Base-by-base conservation (phyloP, 1,140 invertebrate genomes). In the Zaprionus vittiger region DNA sequence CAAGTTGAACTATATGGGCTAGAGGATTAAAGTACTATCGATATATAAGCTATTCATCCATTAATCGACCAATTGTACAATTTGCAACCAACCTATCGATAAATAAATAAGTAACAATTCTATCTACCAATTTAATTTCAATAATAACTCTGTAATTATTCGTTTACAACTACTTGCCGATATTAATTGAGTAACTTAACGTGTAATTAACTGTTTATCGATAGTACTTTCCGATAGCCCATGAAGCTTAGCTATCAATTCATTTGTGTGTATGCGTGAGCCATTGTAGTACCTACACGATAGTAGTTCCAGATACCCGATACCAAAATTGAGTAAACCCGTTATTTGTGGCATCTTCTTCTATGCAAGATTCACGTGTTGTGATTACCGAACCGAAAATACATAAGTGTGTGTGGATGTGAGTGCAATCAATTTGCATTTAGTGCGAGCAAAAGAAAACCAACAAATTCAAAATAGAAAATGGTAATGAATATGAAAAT, bases 311-410 rank as follows among this genome's bases (percentile, higher is more conserved):
- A 60, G 37, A 41, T n/a, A 49, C 49, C 62, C 57, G 22, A 66
- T 12, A 62, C 24, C 24, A 63, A 81, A 62, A 52, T 38, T 38
- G n/a, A n/a, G 44, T 61, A 67, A 77, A 55, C 31, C 60, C 71
- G 44, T 67, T 26, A 67, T 61, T 71, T 57, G 70, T 79, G 62
- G 59, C 57, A 47, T 73, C 52, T 72, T 80, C 83, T 89, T 89
- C 83, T 87, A 83, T 89, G 80, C 82, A 84, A 85, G 82, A 85
- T 79, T 77, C 84, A 83, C 83, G 77, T 79, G 84, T 80, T 73
- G 41, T 74, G 57, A 80, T 83, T 68, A 57, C 64, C n/a, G 31
- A 70, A 57, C 69, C 17, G 24, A 70, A 62, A 70, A 37, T 52
- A 34, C 44, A 34, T 31, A 55, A 26, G 49, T 47, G 61, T 49